These are phyloP conservation scores for Elaphurus davidianus DNA, from an alignment of 2,113 vertebrate genomes.

Conservation along the genomic window DNA sequence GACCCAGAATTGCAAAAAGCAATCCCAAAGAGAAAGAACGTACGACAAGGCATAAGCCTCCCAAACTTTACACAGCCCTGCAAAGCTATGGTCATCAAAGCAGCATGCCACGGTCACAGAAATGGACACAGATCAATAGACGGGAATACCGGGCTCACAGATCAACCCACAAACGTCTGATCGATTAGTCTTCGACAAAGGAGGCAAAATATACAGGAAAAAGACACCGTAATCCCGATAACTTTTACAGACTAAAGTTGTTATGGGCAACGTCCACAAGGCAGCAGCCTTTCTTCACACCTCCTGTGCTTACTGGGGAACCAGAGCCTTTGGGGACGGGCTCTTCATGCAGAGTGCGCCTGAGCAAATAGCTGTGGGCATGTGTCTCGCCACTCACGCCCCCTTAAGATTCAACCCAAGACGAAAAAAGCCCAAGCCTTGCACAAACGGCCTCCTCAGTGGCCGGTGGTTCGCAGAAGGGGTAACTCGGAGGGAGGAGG, in stretches of 20 bases:
- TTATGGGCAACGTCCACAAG: neutral
- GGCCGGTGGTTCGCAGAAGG: neutral
- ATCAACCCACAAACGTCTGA: neutral
- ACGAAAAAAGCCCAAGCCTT: neutral
- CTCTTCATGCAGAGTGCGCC: neutral
- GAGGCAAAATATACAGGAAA: neutral
- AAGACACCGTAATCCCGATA: neutral
- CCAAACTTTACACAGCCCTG: neutral
- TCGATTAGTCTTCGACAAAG: neutral
- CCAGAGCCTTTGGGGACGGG: neutral
- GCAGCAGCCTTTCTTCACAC: neutral
- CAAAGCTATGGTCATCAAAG: neutral
- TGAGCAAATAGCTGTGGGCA: neutral
- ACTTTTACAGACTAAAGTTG: neutral
- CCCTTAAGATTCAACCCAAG: neutral
- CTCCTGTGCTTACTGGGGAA: neutral
- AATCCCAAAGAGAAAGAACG: neutral
- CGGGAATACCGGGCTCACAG: neutral
- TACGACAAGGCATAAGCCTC: neutral
- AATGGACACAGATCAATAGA: neutral
- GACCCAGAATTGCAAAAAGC: neutral
- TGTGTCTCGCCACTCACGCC: neutral
- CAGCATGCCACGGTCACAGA: accelerated
- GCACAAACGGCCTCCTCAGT: neutral
- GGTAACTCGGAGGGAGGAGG: neutral